A percentile compares a stretch with the other conserved stretches of the same genome.
Evolutionary conservation across 2,888 invertebrate species (phyloP).

Genomic region (Drosophila mimica): DNA sequence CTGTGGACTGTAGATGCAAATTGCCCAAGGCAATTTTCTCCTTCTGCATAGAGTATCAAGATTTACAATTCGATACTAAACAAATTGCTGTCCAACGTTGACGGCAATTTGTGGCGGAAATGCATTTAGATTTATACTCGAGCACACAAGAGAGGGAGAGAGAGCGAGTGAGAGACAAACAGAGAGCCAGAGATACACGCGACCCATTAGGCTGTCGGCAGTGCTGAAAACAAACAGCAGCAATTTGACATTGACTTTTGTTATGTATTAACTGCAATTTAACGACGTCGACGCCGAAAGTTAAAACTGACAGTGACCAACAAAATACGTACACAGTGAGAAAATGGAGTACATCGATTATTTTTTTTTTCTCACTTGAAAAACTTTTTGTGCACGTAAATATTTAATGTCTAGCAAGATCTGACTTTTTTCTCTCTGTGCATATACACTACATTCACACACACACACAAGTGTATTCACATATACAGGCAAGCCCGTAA

Average conservation of each 20-base stretch:
- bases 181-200: conserved; percentile 9
- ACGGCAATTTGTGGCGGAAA: conserved; percentile 66
- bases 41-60: conserved; percentile 32
- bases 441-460: conserved; percentile 6
- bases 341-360: not conserved
- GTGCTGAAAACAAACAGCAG: conserved; percentile 28
- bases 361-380: not conserved
- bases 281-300: conserved; percentile 53
- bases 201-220: conserved; percentile 61
- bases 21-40: conserved; percentile 11
- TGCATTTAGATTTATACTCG: conserved; percentile 61
- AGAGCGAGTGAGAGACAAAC: not conserved
- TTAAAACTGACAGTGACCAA: conserved; percentile 11
- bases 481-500: not conserved
- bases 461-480: not conserved
- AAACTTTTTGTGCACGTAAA: not conserved
- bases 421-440: not conserved
- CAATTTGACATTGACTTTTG: conserved; percentile 74
- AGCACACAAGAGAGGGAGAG: conserved; percentile 11
- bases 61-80: conserved; percentile 44
- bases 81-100: conserved; percentile 51
- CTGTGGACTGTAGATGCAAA: not conserved
- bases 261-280: conserved; percentile 71
- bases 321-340: not conserved
- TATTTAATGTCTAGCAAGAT: not conserved